phyloP scores from a whole-genome alignment of 1,140 invertebrate species.

The Medauroidea extradentata region DNA sequence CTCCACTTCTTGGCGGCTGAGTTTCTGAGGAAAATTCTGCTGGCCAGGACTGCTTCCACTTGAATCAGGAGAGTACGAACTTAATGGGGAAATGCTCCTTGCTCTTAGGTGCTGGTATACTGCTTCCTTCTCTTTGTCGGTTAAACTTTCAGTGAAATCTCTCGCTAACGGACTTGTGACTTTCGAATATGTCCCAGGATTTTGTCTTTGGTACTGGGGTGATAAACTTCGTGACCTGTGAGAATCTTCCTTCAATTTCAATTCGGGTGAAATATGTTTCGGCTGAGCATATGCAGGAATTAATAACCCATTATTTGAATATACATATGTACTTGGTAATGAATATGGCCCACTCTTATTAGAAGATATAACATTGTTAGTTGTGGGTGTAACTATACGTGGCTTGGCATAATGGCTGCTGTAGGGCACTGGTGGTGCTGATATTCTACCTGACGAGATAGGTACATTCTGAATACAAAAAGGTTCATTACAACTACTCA shows the following conservation, averaged over 20 bases:
- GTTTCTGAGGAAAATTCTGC: background rate
- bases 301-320: background rate
- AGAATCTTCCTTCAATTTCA: background rate
- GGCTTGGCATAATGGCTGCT: background rate
- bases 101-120: background rate
- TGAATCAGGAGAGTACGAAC: background rate
- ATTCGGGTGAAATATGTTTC: background rate
- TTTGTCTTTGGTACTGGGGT: background rate
- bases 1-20: slow-evolving; percentile 2
- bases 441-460: slow-evolving; percentile 1
- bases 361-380: background rate
- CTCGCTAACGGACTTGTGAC: too few relatives aligned
- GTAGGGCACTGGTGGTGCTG: slow-evolving; percentile 1
- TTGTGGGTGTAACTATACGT: background rate
- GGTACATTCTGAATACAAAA: background rate
- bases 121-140: background rate
- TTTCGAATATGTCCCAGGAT: too few relatives aligned
- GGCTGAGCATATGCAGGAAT: background rate
- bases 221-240: background rate
- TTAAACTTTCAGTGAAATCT: too few relatives aligned
- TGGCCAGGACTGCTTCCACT: background rate
- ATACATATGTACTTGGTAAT: background rate
- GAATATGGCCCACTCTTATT: background rate
- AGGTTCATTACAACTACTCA: background rate
- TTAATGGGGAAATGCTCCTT: background rate